A percentile compares a stretch with the other conserved stretches of the same genome.
Evolutionary conservation across 2,113 vertebrate species (phyloP).

Genomic region (Sturnus vulgaris): DNA sequence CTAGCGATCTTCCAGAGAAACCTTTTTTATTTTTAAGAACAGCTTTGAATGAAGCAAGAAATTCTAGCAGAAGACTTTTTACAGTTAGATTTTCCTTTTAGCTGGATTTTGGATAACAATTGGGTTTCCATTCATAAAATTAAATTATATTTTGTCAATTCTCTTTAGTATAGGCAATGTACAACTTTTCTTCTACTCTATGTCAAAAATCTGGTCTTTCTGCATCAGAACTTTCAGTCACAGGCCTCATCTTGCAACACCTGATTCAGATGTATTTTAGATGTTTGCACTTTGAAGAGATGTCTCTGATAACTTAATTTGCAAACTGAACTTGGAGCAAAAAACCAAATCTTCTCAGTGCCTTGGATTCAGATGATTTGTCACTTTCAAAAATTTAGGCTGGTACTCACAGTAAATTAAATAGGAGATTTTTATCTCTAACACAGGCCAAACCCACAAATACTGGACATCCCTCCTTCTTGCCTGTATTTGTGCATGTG

Average conservation of each 20-base stretch:
- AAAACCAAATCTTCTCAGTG: background rate
- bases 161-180: background rate
- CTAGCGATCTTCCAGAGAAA: background rate
- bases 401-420: background rate
- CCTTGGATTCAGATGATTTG: background rate
- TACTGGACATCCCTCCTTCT: background rate
- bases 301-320: background rate
- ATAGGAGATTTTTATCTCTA: background rate
- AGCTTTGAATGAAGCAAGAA: background rate
- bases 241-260: background rate
- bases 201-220: background rate
- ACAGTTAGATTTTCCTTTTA: background rate
- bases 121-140: background rate
- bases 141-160: background rate
- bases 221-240: background rate
- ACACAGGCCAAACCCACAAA: background rate
- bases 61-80: background rate
- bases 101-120: background rate
- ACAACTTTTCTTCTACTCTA: background rate
- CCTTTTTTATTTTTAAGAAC: background rate
- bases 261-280: background rate
- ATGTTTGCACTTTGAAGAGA: background rate
- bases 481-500: background rate
- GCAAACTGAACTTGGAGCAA: background rate
- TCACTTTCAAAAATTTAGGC: background rate